These are phyloP conservation scores for Calameuta filiformis DNA, from an alignment of 2,888 invertebrate species.

Conservation along the genomic window DNA sequence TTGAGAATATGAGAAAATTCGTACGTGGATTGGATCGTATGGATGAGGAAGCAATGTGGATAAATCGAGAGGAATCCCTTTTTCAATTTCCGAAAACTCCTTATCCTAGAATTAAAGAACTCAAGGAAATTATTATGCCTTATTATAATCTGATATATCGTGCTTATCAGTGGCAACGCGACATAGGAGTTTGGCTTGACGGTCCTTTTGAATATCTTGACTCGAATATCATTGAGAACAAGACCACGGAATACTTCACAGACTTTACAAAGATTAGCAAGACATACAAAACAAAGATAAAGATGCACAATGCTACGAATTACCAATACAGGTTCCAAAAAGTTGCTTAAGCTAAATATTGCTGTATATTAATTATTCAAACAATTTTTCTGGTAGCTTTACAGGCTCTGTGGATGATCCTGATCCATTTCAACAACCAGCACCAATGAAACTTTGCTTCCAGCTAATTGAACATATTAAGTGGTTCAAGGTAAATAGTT, in stretches of 20 bases:
- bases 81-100: slow-evolving; percentile 83
- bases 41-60: slow-evolving; percentile 83
- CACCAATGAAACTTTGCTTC: slow-evolving; percentile 81
- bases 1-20: slow-evolving; percentile 80
- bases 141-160: slow-evolving; percentile 78
- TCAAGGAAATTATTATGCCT: slow-evolving; percentile 78
- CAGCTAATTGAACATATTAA: slow-evolving; percentile 68
- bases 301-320: slow-evolving; percentile 79
- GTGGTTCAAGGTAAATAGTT: slow-evolving; percentile 69
- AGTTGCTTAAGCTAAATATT: not conserved
- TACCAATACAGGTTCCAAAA: slow-evolving; percentile 48
- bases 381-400: slow-evolving; percentile 67
- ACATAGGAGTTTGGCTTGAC: slow-evolving; percentile 90
- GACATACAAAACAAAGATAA: slow-evolving; percentile 79
- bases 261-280: slow-evolving; percentile 85
- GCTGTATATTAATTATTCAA: slow-evolving; percentile 1
- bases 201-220: slow-evolving; percentile 91
- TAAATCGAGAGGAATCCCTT: slow-evolving; percentile 88
- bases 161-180: slow-evolving; percentile 79
- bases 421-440: slow-evolving; percentile 81
- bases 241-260: slow-evolving; percentile 82
- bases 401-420: slow-evolving; percentile 80
- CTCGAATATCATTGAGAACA: slow-evolving; percentile 80
- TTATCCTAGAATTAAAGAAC: slow-evolving; percentile 83
- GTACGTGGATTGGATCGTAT: slow-evolving; percentile 81